Evolutionary conservation across 2,888 invertebrate genomes (phyloP), one percentile per base, ranked within the genome.

Genomic region (Isotomurus palustris): DNA sequence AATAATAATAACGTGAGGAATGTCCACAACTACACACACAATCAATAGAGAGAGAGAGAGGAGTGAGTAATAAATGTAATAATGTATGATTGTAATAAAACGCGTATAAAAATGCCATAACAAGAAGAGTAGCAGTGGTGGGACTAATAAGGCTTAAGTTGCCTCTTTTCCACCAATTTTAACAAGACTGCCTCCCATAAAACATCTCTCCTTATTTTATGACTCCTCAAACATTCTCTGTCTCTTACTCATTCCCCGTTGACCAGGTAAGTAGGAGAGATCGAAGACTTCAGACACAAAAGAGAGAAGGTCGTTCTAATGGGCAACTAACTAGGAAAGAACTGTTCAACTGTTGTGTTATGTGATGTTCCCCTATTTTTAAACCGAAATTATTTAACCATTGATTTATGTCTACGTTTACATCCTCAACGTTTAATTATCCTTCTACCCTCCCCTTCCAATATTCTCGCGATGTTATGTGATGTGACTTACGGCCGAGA

Each of bases 391-490:
- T 62, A 69, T 69, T 69, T 67, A 66, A 48, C 63, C 63, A 62
- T 67, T 69, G 69, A 69, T 69, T 69, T 69, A 67, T 66, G 66
- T 61, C 54, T 60, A 58, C 62, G 66, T 66, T 66, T 63, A 66
- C 62, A 63, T 66, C 62, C 62, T 56, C 58, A 66, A 63, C 65
- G 62, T 65, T 66, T 66, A 66, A 66, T 66, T 66, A 66, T 63
- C 53, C 56, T 47, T 60, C 48, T 43, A 48, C 53, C 24, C 29
- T 35, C 38, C 38, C 38, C 29, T 47, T 27, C 17, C n/a, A n/a
- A n/a, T n/a, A n/a, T 43, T 43, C 19, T 43, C 24, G 12, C 24
- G 19, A 43, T 14, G 17, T 22, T 12, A 22, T 21, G 38, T 38
- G 19, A 17, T 43, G 43, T 43, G 43, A 21, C 43, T 43, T 19